Evolutionary conservation across 2,888 invertebrate species (phyloP).

Genomic region (Drosophila infuscata): DNA sequence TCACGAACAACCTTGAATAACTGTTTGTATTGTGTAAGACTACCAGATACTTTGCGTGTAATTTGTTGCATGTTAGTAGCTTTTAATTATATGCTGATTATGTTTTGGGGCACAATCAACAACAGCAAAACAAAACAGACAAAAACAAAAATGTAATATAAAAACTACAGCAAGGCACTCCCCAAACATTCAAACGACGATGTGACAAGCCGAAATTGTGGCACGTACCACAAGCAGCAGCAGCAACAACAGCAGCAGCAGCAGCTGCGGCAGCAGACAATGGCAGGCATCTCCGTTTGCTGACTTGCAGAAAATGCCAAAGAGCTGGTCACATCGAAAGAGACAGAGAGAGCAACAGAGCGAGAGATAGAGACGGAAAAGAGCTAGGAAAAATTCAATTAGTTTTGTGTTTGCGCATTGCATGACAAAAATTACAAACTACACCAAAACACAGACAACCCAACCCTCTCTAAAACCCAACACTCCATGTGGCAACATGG

Average conservation of each 20-base stretch:
- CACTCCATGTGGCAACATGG: conserved; percentile 16
- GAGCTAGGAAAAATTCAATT: conserved; percentile 72
- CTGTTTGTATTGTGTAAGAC: conserved; percentile 49
- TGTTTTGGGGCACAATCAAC: conserved; percentile 63
- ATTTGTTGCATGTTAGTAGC: conserved; percentile 78
- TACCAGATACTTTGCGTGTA: conserved; percentile 71
- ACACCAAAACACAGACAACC: background rate
- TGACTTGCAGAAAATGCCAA: conserved; percentile 73
- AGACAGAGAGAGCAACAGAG: background rate
- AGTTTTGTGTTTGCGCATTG: conserved; percentile 80
- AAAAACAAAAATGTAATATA: conserved; percentile 12
- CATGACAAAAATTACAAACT: conserved; percentile 71
- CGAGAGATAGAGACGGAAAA: conserved; percentile 1
- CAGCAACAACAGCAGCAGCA: conserved; percentile 26
- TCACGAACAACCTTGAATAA: conserved; percentile 47
- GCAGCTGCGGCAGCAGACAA: conserved; percentile 69
- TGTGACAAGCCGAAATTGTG: conserved; percentile 71
- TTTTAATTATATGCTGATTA: conserved; percentile 79
- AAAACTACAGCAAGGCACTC: conserved; percentile 28
- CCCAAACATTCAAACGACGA: conserved; percentile 27
- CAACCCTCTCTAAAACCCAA: background rate
- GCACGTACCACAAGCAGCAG: conserved; percentile 63
- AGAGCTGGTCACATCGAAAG: conserved; percentile 20
- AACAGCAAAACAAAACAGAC: conserved; percentile 15
- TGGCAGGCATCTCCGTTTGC: conserved; percentile 48